Evolutionary conservation across 2,888 invertebrate species (phyloP).

Genomic region (Cinara cedri): DNA sequence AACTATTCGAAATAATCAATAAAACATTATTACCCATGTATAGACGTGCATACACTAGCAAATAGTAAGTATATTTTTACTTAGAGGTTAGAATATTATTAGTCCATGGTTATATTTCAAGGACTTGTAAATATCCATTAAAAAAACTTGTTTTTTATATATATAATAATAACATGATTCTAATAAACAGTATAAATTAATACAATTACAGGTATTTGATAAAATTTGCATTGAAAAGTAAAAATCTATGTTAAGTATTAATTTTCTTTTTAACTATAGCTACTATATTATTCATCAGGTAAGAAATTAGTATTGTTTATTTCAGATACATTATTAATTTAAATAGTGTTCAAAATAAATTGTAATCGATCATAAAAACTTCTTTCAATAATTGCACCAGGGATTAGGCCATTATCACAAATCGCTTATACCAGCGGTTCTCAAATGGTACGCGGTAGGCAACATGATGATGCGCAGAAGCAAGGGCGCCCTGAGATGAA

Average conservation of each 20-base stretch:
- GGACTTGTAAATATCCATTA: not conserved
- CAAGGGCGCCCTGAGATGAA: no score
- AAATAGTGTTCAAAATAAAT: not conserved
- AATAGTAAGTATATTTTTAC: not conserved
- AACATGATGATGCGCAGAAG: no score
- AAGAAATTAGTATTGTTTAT: not conserved
- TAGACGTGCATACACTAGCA: not conserved
- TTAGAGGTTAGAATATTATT: not conserved
- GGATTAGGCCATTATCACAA: no score
- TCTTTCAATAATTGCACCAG: no score
- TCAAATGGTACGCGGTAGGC: no score
- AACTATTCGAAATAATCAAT: not conserved
- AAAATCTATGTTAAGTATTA: not conserved
- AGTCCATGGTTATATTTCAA: not conserved
- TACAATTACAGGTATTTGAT: no score
- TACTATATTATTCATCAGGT: not conserved
- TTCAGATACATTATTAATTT: no score
- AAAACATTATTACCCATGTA: not conserved
- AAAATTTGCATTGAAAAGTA: not conserved
- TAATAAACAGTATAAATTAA: not conserved
- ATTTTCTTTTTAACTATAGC: not conserved
- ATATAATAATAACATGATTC: no score
- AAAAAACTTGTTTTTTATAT: no score
- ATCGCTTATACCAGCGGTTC: no score
- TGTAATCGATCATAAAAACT: not conserved